Conservation (phyloP, 2,797 vertebrate species). For the Hemibagrus guttatus region DNA sequence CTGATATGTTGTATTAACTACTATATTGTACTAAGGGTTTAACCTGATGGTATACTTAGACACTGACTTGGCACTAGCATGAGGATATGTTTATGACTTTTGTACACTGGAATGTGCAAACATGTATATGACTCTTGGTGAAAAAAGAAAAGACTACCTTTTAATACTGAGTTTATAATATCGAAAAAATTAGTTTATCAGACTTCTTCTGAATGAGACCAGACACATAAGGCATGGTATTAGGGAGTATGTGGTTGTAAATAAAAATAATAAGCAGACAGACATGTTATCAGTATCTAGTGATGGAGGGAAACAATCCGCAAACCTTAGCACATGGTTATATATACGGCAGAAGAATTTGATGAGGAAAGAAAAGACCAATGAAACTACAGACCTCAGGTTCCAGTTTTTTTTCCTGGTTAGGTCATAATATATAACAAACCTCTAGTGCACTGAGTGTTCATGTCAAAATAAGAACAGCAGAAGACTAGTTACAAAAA, state of each 20-base stretch:
- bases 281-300: background rate
- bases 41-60: too few relatives aligned
- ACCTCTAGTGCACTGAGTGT: background rate
- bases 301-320: background rate
- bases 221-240: background rate
- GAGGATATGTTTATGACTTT: background rate
- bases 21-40: background rate
- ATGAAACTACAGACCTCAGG: slow-evolving; percentile 4
- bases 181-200: background rate
- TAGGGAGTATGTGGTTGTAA: background rate
- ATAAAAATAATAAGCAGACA: background rate
- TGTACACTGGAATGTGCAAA: background rate
- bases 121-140: background rate
- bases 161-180: background rate
- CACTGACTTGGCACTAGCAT: background rate
- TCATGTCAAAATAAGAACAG: background rate
- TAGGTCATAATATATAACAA: slow-evolving; percentile 16
- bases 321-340: background rate
- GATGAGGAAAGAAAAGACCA: background rate
- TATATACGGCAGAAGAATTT: background rate
- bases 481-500: background rate
- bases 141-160: background rate
- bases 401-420: slow-evolving; percentile 20
- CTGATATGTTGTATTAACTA: background rate
- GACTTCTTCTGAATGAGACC: background rate